These are phyloP conservation scores for Andrena dorsata DNA, from an alignment of 2,888 invertebrate species.

Conservation along the genomic window DNA sequence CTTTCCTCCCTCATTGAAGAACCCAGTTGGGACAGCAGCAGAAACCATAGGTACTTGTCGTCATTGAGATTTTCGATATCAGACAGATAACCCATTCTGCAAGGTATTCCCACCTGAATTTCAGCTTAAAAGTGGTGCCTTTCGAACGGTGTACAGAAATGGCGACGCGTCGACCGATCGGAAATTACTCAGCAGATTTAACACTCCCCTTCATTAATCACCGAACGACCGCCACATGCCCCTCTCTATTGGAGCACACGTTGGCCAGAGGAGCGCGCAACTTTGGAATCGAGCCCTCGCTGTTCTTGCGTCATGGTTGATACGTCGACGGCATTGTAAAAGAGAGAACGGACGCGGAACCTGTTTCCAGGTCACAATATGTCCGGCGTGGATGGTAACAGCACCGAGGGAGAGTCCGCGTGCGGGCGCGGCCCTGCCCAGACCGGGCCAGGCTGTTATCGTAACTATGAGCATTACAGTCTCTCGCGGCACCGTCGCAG, in stretches of 20 bases:
- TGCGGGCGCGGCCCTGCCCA: conserved; percentile 89
- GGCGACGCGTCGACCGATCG: no score
- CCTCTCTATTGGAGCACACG: conserved; percentile 17
- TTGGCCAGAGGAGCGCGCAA: conserved; percentile 5
- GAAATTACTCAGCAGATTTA: neutral
- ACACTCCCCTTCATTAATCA: neutral
- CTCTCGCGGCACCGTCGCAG: conserved; percentile 85
- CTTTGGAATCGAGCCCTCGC: conserved; percentile 17
- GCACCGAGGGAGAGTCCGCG: conserved; percentile 89
- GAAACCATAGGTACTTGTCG: no score
- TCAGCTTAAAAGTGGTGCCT: no score
- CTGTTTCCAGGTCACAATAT: conserved; percentile 92
- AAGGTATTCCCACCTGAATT: no score
- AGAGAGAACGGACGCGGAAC: conserved; percentile 50
- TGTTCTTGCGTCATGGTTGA: conserved; percentile 59
- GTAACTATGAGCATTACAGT: conserved; percentile 91
- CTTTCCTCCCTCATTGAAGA: no score
- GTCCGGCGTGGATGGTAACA: conserved; percentile 95
- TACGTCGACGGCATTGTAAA: conserved; percentile 17
- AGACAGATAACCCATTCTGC: no score
- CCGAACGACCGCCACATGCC: neutral
- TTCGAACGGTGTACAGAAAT: no score
- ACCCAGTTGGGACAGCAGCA: no score
- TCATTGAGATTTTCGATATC: no score
- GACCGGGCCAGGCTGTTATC: conserved; percentile 91